Evolutionary conservation across 92 coral and sea anemone genomes (phyloP).

Genomic region (Pocillopora grandis): DNA sequence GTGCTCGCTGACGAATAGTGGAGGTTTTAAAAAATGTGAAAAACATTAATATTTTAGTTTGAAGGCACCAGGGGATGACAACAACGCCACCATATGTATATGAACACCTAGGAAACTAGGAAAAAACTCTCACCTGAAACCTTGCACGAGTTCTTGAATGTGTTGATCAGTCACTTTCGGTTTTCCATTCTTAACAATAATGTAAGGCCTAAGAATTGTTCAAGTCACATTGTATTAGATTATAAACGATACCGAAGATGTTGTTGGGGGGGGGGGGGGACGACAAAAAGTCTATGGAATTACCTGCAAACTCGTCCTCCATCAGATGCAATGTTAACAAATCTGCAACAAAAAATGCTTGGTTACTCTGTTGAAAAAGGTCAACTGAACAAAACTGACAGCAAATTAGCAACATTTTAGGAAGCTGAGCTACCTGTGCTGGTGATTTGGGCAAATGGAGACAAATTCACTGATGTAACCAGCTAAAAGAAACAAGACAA

Average conservation of each 20-base stretch:
- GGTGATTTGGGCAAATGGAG: conserved; percentile 94
- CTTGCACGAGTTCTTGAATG: conserved; percentile 84
- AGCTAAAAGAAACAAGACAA: conserved; percentile 60
- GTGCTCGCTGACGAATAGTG: too few relatives aligned
- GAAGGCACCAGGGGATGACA: too few relatives aligned
- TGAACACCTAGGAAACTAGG: not conserved
- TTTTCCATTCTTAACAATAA: conserved; percentile 77
- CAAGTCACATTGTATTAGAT: not conserved
- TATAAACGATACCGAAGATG: not conserved
- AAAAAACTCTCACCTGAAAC: conserved; percentile 69
- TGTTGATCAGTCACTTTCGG: conserved; percentile 83
- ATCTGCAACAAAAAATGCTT: conserved; percentile 38
- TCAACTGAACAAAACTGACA: not conserved
- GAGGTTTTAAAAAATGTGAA: too few relatives aligned
- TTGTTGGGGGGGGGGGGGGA: not conserved
- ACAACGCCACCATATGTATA: not conserved
- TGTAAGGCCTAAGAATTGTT: conserved; percentile 73
- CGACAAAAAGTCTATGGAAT: not conserved
- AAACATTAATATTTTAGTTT: too few relatives aligned
- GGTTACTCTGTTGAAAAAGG: not conserved
- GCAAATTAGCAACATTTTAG: not conserved
- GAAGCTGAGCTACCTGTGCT: conserved; percentile 63
- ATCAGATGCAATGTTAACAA: conserved; percentile 93
- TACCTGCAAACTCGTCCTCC: conserved; percentile 99
- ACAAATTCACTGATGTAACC: conserved; percentile 95